Percentiles rank a stretch among this genome's conserved stretches.
Evolutionary conservation across 2,113 vertebrate genomes (phyloP).

Genomic region (Pheucticus melanocephalus): DNA sequence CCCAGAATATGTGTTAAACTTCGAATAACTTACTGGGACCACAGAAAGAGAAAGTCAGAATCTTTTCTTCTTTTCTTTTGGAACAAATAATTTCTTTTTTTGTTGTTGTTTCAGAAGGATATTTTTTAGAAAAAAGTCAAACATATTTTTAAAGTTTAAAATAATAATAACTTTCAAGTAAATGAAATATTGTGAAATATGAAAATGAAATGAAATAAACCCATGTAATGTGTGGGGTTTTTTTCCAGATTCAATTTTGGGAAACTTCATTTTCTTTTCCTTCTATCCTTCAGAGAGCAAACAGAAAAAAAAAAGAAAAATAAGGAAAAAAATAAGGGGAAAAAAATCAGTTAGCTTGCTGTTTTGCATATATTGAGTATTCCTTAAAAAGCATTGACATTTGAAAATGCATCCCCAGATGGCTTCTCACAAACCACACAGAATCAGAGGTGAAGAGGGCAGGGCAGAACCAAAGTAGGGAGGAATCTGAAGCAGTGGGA

Average conservation of each 20-base stretch:
- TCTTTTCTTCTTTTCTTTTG: not conserved
- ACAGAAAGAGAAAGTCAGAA: not conserved
- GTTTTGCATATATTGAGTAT: not conserved
- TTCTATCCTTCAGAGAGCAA: not conserved
- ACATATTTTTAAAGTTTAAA: not conserved
- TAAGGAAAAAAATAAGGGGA: accelerated
- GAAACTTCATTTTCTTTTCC: not conserved
- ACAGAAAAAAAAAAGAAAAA: not conserved
- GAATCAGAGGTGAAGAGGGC: not conserved
- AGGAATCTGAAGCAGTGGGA: not conserved
- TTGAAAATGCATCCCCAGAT: not conserved
- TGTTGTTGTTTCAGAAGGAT: not conserved
- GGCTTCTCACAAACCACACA: not conserved
- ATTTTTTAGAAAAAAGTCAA: not conserved
- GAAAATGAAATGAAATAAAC: too few species aligned
- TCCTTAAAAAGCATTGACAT: not conserved
- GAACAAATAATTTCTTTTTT: not conserved
- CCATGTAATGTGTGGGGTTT: not conserved
- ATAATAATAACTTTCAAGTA: not conserved
- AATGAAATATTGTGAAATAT: not conserved
- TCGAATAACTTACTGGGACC: not conserved
- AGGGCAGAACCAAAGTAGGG: not conserved
- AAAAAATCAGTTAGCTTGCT: not conserved
- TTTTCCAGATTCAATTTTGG: not conserved
- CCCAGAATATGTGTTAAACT: not conserved